A percentile compares a stretch with the other conserved stretches of the same genome.
phyloP scores from a whole-genome alignment of 2,888 invertebrate genomes.

The Nymphalis c-album region DNA sequence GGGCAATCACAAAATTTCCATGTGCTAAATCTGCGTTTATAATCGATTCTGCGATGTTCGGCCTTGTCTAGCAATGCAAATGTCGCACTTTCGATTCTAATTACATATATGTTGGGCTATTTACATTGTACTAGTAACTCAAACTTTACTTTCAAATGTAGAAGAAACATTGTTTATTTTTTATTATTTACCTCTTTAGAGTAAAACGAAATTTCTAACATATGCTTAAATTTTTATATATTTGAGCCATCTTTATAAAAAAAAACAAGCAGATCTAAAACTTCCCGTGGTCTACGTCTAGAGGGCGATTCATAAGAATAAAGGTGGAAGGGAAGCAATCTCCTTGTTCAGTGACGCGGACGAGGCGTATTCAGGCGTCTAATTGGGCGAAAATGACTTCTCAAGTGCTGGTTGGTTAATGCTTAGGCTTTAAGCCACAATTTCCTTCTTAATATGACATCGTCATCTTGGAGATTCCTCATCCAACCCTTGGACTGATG shows the following conservation, averaged over 20 bases:
- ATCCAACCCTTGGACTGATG: not conserved
- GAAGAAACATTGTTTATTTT: too few species aligned
- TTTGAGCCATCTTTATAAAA: not conserved
- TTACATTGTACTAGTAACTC: too few species aligned
- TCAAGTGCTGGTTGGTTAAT: conserved; percentile 48
- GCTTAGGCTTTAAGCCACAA: conserved; percentile 40
- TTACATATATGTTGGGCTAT: too few species aligned
- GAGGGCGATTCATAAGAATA: conserved; percentile 46
- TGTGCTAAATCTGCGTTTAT: too few species aligned
- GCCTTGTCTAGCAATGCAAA: too few species aligned
- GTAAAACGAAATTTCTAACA: not conserved
- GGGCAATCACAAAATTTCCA: too few species aligned
- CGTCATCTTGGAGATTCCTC: not conserved
- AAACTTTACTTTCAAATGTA: too few species aligned
- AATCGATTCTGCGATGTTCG: too few species aligned
- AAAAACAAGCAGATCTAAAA: conserved; percentile 11
- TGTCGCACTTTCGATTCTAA: too few species aligned
- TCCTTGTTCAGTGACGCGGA: conserved; percentile 61
- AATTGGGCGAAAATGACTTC: conserved; percentile 72
- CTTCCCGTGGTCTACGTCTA: conserved; percentile 15
- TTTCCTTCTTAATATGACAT: conserved; percentile 34
- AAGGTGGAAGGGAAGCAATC: conserved; percentile 57
- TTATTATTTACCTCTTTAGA: too few species aligned
- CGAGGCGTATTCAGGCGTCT: conserved; percentile 60
- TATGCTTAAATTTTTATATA: not conserved